phyloP scores from a whole-genome alignment of 92 coral and sea anemone genomes.

The Paramuricea clavata region DNA sequence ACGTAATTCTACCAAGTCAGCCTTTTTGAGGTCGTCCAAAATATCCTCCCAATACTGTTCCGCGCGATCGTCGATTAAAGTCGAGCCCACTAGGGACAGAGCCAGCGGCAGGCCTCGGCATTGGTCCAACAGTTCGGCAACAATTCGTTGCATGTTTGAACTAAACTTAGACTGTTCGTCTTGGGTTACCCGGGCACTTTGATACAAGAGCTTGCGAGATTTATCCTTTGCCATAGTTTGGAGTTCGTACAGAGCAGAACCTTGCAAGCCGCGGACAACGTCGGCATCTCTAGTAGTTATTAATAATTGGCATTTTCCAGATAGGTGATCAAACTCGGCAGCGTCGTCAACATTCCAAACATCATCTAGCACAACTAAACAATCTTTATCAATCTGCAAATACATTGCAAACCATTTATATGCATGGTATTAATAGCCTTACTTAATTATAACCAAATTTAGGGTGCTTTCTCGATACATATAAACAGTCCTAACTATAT shows the following conservation, averaged over 20 bases:
- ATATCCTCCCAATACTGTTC: conserved; percentile 67
- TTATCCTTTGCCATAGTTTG: conserved; percentile 60
- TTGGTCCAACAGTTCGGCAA: conserved; percentile 59
- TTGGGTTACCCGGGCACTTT: conserved; percentile 49
- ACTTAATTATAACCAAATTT: no score
- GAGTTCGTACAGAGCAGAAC: conserved; percentile 67
- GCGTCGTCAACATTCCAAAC: conserved; percentile 77
- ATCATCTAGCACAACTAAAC: conserved; percentile 71
- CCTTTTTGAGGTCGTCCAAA: conserved; percentile 66
- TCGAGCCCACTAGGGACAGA: conserved; percentile 69
- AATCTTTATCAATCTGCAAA: conserved; percentile 18
- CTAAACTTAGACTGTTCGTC: conserved; percentile 32
- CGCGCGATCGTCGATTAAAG: conserved; percentile 51
- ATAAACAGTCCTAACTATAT: neutral
- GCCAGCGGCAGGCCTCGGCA: conserved; percentile 74
- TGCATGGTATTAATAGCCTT: no score
- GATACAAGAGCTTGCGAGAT: conserved; percentile 60
- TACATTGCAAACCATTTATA: neutral
- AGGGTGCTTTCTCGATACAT: neutral
- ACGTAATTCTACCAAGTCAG: conserved; percentile 66
- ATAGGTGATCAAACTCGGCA: conserved; percentile 59
- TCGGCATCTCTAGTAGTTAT: conserved; percentile 71
- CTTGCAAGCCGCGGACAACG: conserved; percentile 68
- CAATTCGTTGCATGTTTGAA: conserved; percentile 33
- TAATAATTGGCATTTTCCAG: conserved; percentile 69